A percentile compares a stretch with the other conserved stretches of the same genome.
phyloP scores from a whole-genome alignment of 2,797 vertebrate genomes.

The Myotis daubentonii region DNA sequence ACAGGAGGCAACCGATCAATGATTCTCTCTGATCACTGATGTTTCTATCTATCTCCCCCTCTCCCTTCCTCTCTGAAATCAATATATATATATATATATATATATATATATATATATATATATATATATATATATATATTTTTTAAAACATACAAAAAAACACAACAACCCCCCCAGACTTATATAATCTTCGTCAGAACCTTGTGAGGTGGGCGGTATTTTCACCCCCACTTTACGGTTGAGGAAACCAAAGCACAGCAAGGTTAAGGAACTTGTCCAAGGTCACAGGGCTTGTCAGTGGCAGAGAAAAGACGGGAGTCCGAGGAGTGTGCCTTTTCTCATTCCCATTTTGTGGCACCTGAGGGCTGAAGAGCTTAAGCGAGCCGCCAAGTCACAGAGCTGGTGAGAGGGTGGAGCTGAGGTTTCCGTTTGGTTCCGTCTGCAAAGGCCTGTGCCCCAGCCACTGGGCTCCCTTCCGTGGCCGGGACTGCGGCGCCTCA shows the following conservation, averaged over 20 bases:
- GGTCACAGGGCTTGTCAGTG: neutral
- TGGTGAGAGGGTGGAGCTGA: neutral
- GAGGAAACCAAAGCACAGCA: neutral
- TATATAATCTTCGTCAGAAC: neutral
- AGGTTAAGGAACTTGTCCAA: neutral
- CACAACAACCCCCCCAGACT: too few species aligned
- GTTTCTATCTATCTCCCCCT: too few species aligned
- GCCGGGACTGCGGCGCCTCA: neutral
- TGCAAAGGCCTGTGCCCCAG: neutral
- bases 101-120: too few species aligned
- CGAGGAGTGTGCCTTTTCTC: neutral
- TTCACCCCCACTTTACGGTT: neutral
- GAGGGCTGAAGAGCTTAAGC: neutral
- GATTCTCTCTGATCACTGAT: too few species aligned
- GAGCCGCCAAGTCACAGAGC: neutral
- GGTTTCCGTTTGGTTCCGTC: neutral
- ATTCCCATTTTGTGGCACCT: neutral
- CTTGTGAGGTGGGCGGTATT: neutral
- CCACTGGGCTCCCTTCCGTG: neutral
- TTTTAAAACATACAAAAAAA: too few species aligned
- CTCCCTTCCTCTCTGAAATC: too few species aligned
- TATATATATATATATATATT: too few species aligned
- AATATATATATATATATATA: too few species aligned
- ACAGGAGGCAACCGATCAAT: too few species aligned
- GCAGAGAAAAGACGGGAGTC: neutral